Evolutionary conservation across 2,888 invertebrate species (phyloP).

Genomic region (Macrophya alboannulata): DNA sequence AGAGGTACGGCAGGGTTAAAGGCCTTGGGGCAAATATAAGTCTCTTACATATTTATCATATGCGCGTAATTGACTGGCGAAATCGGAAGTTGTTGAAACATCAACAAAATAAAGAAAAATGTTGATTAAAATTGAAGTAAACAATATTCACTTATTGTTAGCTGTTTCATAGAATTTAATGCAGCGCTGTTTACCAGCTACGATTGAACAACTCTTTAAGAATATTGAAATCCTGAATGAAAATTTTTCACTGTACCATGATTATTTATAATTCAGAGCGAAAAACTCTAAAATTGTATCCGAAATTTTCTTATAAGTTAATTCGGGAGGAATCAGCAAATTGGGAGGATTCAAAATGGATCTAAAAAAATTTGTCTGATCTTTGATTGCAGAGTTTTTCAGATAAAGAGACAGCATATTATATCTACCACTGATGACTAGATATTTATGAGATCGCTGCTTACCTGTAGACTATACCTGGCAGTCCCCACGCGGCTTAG

Average conservation of each 20-base stretch:
- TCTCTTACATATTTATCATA: background rate
- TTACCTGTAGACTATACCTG: too few relatives aligned
- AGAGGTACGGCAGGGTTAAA: background rate
- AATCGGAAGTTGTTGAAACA: background rate
- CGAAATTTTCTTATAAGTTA: background rate
- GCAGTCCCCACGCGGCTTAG: too few relatives aligned
- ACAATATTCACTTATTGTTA: too few relatives aligned
- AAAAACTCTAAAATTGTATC: background rate
- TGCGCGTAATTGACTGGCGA: background rate
- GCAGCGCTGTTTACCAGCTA: too few relatives aligned
- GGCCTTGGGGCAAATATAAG: background rate
- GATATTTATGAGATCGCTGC: too few relatives aligned
- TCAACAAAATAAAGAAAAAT: background rate
- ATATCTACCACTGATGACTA: too few relatives aligned
- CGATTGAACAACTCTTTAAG: background rate
- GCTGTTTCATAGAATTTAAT: too few relatives aligned
- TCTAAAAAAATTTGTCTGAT: background rate
- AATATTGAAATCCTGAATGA: background rate
- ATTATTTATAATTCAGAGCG: background rate
- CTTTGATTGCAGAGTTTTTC: background rate
- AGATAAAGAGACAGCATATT: background rate
- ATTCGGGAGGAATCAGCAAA: background rate
- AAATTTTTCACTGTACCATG: background rate
- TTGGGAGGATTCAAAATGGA: background rate
- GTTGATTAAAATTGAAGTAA: background rate